phyloP scores from a whole-genome alignment of 2,888 invertebrate genomes.

The Trachelus troglodyta region DNA sequence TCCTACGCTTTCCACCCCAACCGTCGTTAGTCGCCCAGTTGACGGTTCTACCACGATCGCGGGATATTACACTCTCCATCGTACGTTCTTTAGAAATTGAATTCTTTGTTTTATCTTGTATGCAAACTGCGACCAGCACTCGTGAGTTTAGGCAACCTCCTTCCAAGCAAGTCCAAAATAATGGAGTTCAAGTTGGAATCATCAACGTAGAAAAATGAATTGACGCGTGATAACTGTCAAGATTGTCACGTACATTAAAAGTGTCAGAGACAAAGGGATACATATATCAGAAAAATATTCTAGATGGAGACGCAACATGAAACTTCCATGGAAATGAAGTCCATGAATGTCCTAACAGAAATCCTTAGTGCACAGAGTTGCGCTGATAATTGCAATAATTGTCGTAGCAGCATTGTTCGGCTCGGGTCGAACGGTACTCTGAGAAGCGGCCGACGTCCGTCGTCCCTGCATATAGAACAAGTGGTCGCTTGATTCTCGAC shows the following conservation, averaged over 20 bases:
- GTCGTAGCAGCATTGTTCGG: slow-evolving; percentile 55
- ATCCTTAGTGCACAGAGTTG: slow-evolving; percentile 11
- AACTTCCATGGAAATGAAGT: slow-evolving; percentile 55
- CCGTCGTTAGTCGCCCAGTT: slow-evolving; percentile 44
- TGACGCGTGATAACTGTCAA: too few relatives aligned
- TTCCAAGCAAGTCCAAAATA: too few relatives aligned
- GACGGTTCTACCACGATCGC: slow-evolving; percentile 22
- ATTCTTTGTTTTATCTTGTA: slow-evolving; percentile 37
- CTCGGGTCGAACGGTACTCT: slow-evolving; percentile 38
- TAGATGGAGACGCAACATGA: too few relatives aligned
- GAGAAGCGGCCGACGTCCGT: slow-evolving; percentile 50
- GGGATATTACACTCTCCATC: slow-evolving; percentile 36
- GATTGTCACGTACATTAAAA: too few relatives aligned
- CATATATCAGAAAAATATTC: too few relatives aligned
- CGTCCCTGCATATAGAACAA: slow-evolving; percentile 58
- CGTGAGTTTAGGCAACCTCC: too few relatives aligned
- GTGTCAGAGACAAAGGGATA: too few relatives aligned
- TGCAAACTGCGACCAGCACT: too few relatives aligned
- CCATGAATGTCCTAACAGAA: background rate
- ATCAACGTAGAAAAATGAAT: too few relatives aligned
- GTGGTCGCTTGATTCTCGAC: slow-evolving; percentile 64
- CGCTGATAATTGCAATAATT: slow-evolving; percentile 62
- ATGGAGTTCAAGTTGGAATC: too few relatives aligned
- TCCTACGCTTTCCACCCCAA: slow-evolving; percentile 46
- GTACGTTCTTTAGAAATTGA: slow-evolving; percentile 56